Percentiles rank a stretch among this genome's conserved stretches.
These are phyloP conservation scores for Palythoa heliodiscus DNA, from an alignment of 92 coral and sea anemone species.

Conservation along the genomic window DNA sequence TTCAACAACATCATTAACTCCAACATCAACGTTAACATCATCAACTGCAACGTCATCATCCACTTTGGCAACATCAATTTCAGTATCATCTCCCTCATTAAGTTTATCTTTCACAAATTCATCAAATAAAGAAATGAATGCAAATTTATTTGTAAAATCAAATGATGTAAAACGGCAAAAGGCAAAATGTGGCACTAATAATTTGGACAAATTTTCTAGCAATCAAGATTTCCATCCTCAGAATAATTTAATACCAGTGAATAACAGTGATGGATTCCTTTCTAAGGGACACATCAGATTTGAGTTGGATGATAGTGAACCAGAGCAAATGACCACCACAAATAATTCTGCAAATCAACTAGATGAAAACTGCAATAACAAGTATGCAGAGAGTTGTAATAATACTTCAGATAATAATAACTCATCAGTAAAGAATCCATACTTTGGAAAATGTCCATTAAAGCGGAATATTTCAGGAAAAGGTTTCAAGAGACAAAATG, in stretches of 20 bases:
- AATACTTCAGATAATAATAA: too few species aligned
- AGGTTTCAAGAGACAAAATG: not conserved
- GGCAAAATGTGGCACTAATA: not conserved
- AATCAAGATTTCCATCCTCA: too few species aligned
- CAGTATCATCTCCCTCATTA: constrained; percentile 24
- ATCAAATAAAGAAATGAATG: not conserved
- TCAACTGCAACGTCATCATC: constrained; percentile 24
- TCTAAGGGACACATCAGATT: constrained; percentile 73
- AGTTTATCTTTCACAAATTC: not conserved
- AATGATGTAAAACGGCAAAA: not conserved
- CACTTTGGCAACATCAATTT: too few species aligned
- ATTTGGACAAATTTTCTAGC: too few species aligned
- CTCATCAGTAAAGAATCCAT: not conserved
- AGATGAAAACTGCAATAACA: constrained; percentile 3
- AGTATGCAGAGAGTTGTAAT: not conserved
- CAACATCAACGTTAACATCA: constrained; percentile 26
- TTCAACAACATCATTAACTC: constrained; percentile 9
- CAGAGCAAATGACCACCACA: not conserved
- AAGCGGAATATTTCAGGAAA: constrained; percentile 1
- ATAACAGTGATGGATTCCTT: not conserved
- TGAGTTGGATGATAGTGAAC: constrained; percentile 57
- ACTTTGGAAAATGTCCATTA: not conserved
- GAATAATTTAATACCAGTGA: too few species aligned
- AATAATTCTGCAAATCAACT: not conserved
- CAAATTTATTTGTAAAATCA: not conserved